Conservation (phyloP, 2,113 vertebrate species). For the Eidolon helvum region DNA sequence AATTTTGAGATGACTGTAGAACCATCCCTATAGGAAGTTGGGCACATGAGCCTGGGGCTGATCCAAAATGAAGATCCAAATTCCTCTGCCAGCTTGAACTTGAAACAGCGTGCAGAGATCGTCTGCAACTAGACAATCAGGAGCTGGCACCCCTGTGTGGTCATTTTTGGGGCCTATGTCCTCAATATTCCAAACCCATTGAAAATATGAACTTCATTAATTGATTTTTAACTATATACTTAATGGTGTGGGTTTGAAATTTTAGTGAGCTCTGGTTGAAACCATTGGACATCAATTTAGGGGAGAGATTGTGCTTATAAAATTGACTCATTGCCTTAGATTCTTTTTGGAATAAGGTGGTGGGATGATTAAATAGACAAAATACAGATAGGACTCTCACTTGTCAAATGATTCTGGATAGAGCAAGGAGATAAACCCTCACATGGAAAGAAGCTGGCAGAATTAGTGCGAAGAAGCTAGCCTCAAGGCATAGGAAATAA, state of each 20-base stretch:
- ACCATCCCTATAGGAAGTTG: background rate
- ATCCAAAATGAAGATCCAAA: background rate
- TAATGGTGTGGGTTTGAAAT: conserved; percentile 40
- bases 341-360: conserved; percentile 61
- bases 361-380: conserved; percentile 64
- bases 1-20: background rate
- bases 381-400: conserved; percentile 50
- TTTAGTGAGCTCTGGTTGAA: conserved; percentile 32
- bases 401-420: conserved; percentile 62
- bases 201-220: conserved; percentile 33
- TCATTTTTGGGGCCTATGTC: background rate
- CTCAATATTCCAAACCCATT: background rate
- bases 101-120: background rate
- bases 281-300: conserved; percentile 60
- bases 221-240: conserved; percentile 44
- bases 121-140: background rate
- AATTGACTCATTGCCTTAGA: conserved; percentile 63
- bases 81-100: background rate
- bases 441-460: conserved; percentile 55
- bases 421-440: conserved; percentile 39
- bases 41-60: background rate
- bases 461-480: conserved; percentile 68
- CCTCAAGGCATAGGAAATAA: conserved; percentile 73
- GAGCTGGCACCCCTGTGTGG: background rate
- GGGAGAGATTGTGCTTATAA: conserved; percentile 37